A percentile compares a stretch with the other conserved stretches of the same genome.
These are phyloP conservation scores for Chroicocephalus ridibundus DNA, from an alignment of 2,113 vertebrate species.

Conservation along the genomic window DNA sequence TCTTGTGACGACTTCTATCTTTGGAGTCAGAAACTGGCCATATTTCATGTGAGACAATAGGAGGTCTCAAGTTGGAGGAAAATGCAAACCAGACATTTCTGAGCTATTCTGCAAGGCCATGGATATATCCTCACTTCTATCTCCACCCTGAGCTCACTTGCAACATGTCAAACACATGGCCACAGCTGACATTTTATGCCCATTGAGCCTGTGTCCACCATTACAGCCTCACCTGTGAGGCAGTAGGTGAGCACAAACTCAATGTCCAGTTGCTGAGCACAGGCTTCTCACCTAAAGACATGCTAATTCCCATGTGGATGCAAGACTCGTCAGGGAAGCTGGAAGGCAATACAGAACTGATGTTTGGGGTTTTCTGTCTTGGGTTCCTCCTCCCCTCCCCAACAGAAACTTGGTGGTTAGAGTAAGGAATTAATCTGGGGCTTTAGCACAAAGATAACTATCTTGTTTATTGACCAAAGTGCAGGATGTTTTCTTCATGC, in stretches of 20 bases:
- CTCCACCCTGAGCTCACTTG: not conserved
- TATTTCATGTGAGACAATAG: not conserved
- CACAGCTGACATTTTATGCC: not conserved
- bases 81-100: not conserved
- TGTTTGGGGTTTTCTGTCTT: accelerated
- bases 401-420: not conserved
- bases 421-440: not conserved
- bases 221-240: not conserved
- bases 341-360: not conserved
- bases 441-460: not conserved
- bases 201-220: not conserved
- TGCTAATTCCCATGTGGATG: not conserved
- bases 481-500: not conserved
- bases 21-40: not conserved
- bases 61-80: not conserved
- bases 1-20: not conserved
- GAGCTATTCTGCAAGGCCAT: not conserved
- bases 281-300: not conserved
- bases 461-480: not conserved
- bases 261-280: not conserved
- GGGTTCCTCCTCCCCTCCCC: not conserved
- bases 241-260: not conserved
- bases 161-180: not conserved
- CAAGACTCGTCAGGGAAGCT: not conserved
- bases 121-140: not conserved